phyloP scores from a whole-genome alignment of 2,888 invertebrate species.

The Eupsilia transversa region DNA sequence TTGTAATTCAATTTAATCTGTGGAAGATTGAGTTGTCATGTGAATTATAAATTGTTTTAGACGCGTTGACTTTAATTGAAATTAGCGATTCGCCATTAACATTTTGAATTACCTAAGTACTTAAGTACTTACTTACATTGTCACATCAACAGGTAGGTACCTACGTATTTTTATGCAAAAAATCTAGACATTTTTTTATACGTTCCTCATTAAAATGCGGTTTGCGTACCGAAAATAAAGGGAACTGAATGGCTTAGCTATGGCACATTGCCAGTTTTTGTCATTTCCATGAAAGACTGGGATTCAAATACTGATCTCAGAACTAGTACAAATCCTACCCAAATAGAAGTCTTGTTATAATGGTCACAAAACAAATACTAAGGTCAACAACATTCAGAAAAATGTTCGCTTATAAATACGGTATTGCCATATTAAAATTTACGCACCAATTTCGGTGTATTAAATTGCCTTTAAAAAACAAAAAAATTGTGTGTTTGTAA shows the following conservation, averaged over 20 bases:
- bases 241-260: constrained; percentile 74
- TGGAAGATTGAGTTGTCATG: background rate
- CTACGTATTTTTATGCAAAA: constrained; percentile 51
- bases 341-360: constrained; percentile 61
- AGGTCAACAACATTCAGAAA: constrained; percentile 74
- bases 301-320: constrained; percentile 65
- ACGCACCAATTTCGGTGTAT: constrained; percentile 35
- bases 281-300: constrained; percentile 75
- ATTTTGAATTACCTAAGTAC: no score
- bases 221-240: constrained; percentile 83
- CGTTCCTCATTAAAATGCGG: constrained; percentile 84
- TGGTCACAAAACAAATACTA: constrained; percentile 59
- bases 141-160: constrained; percentile 68
- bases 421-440: constrained; percentile 50
- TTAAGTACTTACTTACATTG: no score
- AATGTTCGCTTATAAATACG: constrained; percentile 65
- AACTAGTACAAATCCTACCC: constrained; percentile 36
- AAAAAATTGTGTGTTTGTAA: constrained; percentile 35
- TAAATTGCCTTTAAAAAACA: constrained; percentile 38
- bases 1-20: constrained; percentile 12
- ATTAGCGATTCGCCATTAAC: background rate
- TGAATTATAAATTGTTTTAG: background rate
- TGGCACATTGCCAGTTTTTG: constrained; percentile 85
- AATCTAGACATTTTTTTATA: constrained; percentile 48
- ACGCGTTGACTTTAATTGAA: background rate